Evolutionary conservation across 2,113 vertebrate species (phyloP).

Genomic region (Noturus placidus): DNA sequence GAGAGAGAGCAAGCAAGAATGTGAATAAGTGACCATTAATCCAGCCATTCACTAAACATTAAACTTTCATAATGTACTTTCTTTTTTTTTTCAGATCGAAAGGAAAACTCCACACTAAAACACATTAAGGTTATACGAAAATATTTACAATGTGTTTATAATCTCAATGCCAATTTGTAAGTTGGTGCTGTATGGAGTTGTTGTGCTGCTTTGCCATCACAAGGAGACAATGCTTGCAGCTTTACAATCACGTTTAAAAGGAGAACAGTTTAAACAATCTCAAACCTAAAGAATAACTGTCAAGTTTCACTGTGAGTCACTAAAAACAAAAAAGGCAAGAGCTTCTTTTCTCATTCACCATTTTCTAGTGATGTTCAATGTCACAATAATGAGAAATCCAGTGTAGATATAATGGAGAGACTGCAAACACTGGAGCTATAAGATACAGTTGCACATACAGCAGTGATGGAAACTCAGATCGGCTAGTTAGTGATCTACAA

Average conservation of each 20-base stretch:
- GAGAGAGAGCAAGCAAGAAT: background rate
- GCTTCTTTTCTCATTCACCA: background rate
- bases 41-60: background rate
- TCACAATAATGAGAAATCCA: background rate
- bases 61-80: too few relatives aligned
- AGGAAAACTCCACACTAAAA: background rate
- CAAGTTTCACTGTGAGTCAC: background rate
- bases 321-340: background rate
- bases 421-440: background rate
- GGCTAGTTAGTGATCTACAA: background rate
- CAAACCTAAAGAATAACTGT: background rate
- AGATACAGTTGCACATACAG: background rate
- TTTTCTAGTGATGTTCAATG: background rate
- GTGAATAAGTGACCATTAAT: background rate
- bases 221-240: background rate
- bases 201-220: background rate
- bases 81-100: conserved; percentile 29
- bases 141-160: background rate
- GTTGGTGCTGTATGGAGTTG: background rate
- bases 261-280: background rate
- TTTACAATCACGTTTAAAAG: background rate
- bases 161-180: background rate
- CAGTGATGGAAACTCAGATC: background rate
- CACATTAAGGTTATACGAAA: background rate
- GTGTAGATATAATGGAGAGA: background rate